Base-by-base conservation (phyloP, 2,113 vertebrate genomes). In the Elephantulus edwardii region DNA sequence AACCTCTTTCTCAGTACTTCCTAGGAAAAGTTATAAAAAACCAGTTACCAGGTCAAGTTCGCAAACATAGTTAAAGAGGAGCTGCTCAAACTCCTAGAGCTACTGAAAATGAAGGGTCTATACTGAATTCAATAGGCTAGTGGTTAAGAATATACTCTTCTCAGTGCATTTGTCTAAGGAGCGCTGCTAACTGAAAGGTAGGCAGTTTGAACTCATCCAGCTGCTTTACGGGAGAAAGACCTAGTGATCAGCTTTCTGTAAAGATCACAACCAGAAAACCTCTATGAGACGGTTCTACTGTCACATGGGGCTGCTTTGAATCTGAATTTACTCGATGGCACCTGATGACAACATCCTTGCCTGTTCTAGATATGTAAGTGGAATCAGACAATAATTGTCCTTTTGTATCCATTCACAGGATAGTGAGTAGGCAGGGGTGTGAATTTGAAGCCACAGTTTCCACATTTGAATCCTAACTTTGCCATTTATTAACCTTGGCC, bases 1-100 rank as follows among this genome's bases (percentile, higher is more conserved):
- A 88, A 58, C 92, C 44, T 83, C 58, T 91, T 75, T 88, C 62
- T 70, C 19, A 58, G 78, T 85, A 87, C 24, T 96, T 95, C 87
- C 95, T 54, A 66, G 70, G 90, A 93, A 94, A 85, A 89, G 11
- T 38, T 93, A 10, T 85, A 52, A 79, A 91, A 83, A 60, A 19
- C n/a, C n/a, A 86, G 89, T 76, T 40, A 84, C 22, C 40, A 88
- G 56, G 60, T 91, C 56, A 82, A 20, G 8, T 88, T 92, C 82
- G 46, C 22, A 64, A 88, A 46, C 38, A 60, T 1, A 35, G 60
- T 60, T 88, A 71, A 72, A 72, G 54, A 77, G 30, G 30, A 83
- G 10, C 35, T 54, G 42, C 38, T 42, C 72, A 35, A 89, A 58
- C 28, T 72, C 11, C 0, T 0, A 78, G 22, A 91, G 84, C 40